Conservation (phyloP, 2,113 vertebrate genomes). For the Scophthalmus maximus region DNA sequence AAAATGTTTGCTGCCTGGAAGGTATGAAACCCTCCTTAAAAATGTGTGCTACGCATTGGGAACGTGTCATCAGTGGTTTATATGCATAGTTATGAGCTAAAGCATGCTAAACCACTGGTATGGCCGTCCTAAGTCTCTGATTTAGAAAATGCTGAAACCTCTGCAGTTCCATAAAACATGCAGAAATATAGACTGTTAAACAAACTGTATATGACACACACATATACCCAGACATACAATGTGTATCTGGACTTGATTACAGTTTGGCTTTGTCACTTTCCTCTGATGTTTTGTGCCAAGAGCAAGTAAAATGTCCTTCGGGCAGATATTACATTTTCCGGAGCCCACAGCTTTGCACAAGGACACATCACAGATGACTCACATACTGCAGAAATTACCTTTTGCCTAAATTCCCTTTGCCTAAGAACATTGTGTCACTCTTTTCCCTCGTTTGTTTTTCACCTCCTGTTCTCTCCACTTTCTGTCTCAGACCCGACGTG, state of each 20-base stretch:
- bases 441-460: background rate
- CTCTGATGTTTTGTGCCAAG: slow-evolving; percentile 17
- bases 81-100: slow-evolving; percentile 5
- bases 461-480: background rate
- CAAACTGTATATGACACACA: background rate
- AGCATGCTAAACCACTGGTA: slow-evolving; percentile 6
- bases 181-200: background rate
- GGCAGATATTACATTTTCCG: slow-evolving; percentile 43
- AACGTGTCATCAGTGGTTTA: slow-evolving; percentile 7
- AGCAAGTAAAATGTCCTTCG: slow-evolving; percentile 21
- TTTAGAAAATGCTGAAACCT: background rate
- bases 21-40: background rate
- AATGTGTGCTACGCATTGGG: slow-evolving; percentile 12
- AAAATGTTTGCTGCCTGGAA: background rate
- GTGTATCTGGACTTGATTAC: slow-evolving; percentile 10
- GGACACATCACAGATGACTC: slow-evolving; percentile 45
- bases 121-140: background rate
- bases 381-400: slow-evolving; percentile 41
- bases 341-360: slow-evolving; percentile 33
- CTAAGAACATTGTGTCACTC: slow-evolving; percentile 15
- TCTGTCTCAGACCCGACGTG: slow-evolving; percentile 90
- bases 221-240: background rate
- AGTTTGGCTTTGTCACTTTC: slow-evolving; percentile 26
- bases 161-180: background rate
- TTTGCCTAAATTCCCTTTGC: background rate